A percentile compares a stretch with the other conserved stretches of the same genome.
phyloP scores from a whole-genome alignment of 2,113 vertebrate genomes.

The Ammospiza caudacuta region DNA sequence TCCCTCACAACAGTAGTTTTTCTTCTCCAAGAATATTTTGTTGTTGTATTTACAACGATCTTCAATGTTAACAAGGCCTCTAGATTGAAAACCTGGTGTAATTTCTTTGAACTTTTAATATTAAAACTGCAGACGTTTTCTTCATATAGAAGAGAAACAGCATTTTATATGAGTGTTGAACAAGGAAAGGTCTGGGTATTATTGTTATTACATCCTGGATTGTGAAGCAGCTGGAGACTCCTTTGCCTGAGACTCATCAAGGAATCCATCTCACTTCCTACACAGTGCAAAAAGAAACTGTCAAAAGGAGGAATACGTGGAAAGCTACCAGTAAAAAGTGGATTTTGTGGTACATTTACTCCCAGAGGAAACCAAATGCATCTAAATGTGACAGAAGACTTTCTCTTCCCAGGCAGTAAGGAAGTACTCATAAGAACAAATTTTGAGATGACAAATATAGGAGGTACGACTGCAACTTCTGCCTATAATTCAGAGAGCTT shows the following conservation, averaged over 20 bases:
- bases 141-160: not conserved
- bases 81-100: not conserved
- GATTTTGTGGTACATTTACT: not conserved
- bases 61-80: not conserved
- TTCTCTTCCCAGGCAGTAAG: not conserved
- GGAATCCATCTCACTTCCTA: not conserved
- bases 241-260: not conserved
- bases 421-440: not conserved
- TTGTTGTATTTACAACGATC: not conserved
- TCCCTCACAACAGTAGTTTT: not conserved
- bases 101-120: not conserved
- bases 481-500: not conserved
- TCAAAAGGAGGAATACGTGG: not conserved
- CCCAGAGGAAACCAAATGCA: not conserved
- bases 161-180: not conserved
- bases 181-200: not conserved
- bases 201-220: not conserved
- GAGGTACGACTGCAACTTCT: not conserved
- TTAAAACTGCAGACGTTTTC: not conserved
- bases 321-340: not conserved
- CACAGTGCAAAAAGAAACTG: not conserved
- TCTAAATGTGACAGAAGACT: not conserved
- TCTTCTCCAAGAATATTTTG: not conserved
- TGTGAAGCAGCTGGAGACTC: not conserved
- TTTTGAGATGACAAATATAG: not conserved